These are phyloP conservation scores for Dynastes grantii DNA, from an alignment of 2,888 invertebrate species.

Conservation along the genomic window DNA sequence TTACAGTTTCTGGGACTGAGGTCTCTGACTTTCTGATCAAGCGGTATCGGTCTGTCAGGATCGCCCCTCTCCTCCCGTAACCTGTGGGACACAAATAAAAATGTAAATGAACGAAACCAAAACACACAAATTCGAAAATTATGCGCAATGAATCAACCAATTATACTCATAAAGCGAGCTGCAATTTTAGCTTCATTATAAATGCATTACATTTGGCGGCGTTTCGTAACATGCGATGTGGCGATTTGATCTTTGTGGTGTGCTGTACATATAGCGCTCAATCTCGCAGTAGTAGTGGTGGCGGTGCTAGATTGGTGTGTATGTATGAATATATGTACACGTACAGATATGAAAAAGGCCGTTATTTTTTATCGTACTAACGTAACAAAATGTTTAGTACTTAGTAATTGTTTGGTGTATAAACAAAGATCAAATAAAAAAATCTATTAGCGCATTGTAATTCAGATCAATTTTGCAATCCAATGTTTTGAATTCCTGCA, in stretches of 20 bases:
- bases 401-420: background rate
- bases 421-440: background rate
- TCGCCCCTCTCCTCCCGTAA: conserved; percentile 91
- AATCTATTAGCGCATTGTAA: no score
- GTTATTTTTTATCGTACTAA: no score
- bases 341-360: no score
- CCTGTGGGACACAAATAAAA: conserved; percentile 71
- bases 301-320: conserved; percentile 4
- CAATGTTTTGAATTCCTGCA: no score
- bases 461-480: no score
- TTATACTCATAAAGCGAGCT: conserved; percentile 60
- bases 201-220: conserved; percentile 67
- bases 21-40: conserved; percentile 89
- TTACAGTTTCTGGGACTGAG: conserved; percentile 91
- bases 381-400: no score
- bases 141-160: conserved; percentile 62
- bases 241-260: conserved; percentile 64
- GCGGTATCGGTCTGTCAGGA: conserved; percentile 84
- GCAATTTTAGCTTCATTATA: conserved; percentile 68
- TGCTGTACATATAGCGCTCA: background rate
- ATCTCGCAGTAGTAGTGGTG: background rate
- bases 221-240: conserved; percentile 66
- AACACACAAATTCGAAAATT: conserved; percentile 58
- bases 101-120: conserved; percentile 57
- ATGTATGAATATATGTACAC: no score